phyloP scores from a whole-genome alignment of 2,888 invertebrate genomes.

The Eustalomyia histrio region DNA sequence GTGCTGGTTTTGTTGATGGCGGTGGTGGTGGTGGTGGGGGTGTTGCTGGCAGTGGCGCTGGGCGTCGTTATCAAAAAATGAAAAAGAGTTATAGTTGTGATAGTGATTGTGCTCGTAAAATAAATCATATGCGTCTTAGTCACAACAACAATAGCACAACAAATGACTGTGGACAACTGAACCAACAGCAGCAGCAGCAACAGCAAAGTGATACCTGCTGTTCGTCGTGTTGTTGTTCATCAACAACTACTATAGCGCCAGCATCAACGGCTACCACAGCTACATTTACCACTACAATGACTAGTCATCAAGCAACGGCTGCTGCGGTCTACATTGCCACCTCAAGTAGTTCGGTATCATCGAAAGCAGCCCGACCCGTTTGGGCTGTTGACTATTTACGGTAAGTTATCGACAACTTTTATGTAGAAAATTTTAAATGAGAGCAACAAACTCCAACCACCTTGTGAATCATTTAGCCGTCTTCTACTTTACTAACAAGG shows the following conservation, averaged over 20 bases:
- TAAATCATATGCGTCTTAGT: constrained; percentile 51
- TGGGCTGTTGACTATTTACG: constrained; percentile 84
- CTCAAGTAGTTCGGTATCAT: constrained; percentile 72
- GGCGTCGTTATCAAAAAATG: constrained; percentile 70
- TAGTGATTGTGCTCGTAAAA: constrained; percentile 72
- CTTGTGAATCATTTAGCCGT: not conserved
- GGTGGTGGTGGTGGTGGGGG: not conserved
- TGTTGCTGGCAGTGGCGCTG: not conserved
- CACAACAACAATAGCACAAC: constrained; percentile 16
- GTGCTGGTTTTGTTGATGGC: constrained; percentile 1
- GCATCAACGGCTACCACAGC: constrained; percentile 70
- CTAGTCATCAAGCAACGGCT: constrained; percentile 64
- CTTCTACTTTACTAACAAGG: not conserved
- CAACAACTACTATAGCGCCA: constrained; percentile 67
- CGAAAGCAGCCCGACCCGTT: constrained; percentile 79
- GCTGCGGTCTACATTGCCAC: constrained; percentile 65
- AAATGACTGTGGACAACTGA: constrained; percentile 18
- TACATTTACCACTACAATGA: constrained; percentile 77
- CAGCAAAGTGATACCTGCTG: constrained; percentile 62
- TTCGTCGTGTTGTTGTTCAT: constrained; percentile 67
- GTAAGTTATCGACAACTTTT: constrained; percentile 80
- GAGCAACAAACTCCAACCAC: not conserved
- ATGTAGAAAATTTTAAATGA: not conserved
- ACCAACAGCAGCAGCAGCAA: constrained; percentile 17
- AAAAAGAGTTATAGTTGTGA: constrained; percentile 78